A percentile compares a stretch with the other conserved stretches of the same genome.
phyloP scores from a whole-genome alignment of 1,140 invertebrate genomes.

The Physella acuta region DNA sequence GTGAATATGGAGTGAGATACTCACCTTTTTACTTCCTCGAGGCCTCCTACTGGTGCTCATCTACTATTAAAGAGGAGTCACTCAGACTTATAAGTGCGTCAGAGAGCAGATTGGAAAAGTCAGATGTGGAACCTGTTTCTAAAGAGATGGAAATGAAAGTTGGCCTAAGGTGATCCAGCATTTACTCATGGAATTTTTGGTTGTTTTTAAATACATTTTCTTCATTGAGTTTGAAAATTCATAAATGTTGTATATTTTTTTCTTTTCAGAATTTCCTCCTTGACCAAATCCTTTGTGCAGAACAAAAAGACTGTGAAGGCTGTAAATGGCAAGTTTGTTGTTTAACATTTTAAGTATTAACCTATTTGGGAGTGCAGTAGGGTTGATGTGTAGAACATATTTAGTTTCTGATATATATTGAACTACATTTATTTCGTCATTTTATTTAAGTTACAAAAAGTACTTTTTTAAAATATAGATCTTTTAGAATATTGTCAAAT shows the following conservation, averaged over 20 bases:
- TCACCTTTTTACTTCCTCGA: constrained; percentile 66
- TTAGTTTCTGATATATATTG: no score
- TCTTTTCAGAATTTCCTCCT: constrained; percentile 66
- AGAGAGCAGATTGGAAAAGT: neutral
- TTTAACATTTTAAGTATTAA: no score
- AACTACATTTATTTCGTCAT: no score
- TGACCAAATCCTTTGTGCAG: constrained; percentile 65
- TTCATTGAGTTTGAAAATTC: no score
- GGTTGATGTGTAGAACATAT: no score
- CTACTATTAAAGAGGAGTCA: constrained; percentile 12
- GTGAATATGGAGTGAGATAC: constrained; percentile 68
- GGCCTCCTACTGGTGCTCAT: constrained; percentile 69
- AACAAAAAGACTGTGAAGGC: constrained; percentile 42
- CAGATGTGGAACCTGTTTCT: constrained; percentile 72
- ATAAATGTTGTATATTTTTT: constrained; percentile 1
- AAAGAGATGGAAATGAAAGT: constrained; percentile 66
- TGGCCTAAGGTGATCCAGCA: constrained; percentile 68
- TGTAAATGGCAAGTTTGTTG: constrained; percentile 50
- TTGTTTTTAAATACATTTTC: no score
- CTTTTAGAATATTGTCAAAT: no score
- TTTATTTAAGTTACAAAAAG: no score
- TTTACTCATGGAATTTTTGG: no score
- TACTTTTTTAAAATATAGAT: no score
- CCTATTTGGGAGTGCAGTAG: no score
- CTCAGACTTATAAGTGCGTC: neutral